phyloP scores from a whole-genome alignment of 92 coral and sea anemone species.

The Parazoanthus darwini region DNA sequence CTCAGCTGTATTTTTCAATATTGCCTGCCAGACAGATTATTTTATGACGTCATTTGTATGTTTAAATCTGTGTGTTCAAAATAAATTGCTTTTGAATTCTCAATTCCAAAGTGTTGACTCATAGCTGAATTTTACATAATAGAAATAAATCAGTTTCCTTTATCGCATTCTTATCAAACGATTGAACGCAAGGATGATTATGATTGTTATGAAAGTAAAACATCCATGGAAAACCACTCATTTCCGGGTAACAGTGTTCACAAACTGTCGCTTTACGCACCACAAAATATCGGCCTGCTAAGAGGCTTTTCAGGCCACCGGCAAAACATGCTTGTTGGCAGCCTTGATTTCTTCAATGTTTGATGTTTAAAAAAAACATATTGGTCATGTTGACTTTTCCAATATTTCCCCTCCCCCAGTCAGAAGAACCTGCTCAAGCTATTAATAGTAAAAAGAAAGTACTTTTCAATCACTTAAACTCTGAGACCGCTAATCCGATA shows the following conservation, averaged over 20 bases:
- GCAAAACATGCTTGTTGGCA: neutral
- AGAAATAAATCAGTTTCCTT: constrained; percentile 12
- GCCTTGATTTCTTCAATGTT: neutral
- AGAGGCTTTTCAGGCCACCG: neutral
- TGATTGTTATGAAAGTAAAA: too few species aligned
- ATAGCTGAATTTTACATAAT: neutral
- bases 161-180: neutral
- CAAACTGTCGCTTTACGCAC: neutral
- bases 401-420: neutral
- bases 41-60: neutral
- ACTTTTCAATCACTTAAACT: neutral
- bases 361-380: neutral
- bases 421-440: neutral
- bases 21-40: neutral
- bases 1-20: too few species aligned
- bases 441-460: neutral
- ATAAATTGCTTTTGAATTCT: neutral
- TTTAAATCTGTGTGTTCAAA: neutral
- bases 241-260: neutral
- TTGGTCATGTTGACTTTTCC: neutral
- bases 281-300: neutral
- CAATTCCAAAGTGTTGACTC: constrained; percentile 29
- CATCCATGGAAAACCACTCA: neutral
- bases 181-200: neutral
- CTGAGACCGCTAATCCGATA: neutral